These are phyloP conservation scores for Raja brachyura DNA, from an alignment of 2,113 vertebrate genomes.

Conservation along the genomic window DNA sequence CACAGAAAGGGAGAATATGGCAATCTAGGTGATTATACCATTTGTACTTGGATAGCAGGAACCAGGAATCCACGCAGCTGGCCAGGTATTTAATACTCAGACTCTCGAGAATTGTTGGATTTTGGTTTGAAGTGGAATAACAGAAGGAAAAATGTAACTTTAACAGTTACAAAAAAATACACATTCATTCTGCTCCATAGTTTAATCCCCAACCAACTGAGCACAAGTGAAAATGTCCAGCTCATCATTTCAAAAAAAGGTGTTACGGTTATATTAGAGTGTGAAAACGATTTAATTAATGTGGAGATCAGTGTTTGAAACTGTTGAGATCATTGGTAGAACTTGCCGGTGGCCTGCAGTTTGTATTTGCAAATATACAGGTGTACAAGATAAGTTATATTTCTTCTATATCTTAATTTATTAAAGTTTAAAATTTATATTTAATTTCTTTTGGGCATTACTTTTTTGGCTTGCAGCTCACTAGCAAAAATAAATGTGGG, in stretches of 20 bases:
- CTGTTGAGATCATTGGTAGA: constrained; percentile 8
- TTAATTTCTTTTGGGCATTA: constrained; percentile 8
- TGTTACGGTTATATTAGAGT: constrained; percentile 12
- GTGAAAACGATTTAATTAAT: constrained; percentile 28
- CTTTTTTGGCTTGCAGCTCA: constrained; percentile 25
- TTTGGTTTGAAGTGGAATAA: background rate
- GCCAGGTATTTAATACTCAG: background rate
- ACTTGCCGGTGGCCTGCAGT: constrained; percentile 21
- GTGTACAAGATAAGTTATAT: constrained; percentile 30
- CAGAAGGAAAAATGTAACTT: background rate
- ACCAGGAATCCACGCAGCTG: background rate
- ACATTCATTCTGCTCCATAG: background rate
- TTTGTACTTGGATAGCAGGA: background rate
- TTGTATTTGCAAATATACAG: constrained; percentile 13
- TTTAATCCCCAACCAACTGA: constrained; percentile 27
- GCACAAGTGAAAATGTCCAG: constrained; percentile 21
- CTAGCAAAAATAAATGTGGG: constrained; percentile 14
- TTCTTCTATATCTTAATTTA: constrained; percentile 35
- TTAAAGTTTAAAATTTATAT: constrained; percentile 27
- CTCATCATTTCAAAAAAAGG: background rate
- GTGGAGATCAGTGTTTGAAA: constrained; percentile 33
- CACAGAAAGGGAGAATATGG: background rate
- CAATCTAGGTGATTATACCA: background rate
- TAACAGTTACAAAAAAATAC: background rate
- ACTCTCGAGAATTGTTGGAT: background rate